Percentiles rank a stretch among this genome's conserved stretches.
Evolutionary conservation across 2,113 vertebrate species (phyloP).

Genomic region (Platycercus adscitus): DNA sequence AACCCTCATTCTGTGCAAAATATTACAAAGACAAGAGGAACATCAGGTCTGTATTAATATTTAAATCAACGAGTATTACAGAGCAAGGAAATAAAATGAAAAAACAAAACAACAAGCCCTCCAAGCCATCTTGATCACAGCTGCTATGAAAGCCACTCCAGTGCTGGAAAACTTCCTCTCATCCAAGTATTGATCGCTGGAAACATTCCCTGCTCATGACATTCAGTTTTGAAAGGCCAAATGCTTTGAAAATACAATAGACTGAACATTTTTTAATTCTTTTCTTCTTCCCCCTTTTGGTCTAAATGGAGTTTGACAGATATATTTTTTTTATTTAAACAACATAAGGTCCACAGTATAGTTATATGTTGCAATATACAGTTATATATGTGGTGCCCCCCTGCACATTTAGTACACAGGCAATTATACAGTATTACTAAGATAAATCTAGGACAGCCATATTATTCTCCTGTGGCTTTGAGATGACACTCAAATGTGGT

Average conservation of each 20-base stretch:
- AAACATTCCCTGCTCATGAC: conserved; percentile 34
- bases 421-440: not conserved
- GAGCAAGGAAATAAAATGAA: conserved; percentile 41
- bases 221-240: conserved; percentile 48
- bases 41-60: conserved; percentile 44
- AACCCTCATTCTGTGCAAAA: conserved; percentile 1
- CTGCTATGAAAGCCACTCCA: conserved; percentile 47
- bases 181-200: conserved; percentile 17
- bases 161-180: conserved; percentile 37
- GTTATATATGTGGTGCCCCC: not conserved
- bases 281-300: not conserved
- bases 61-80: not conserved
- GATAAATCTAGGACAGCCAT: not conserved
- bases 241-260: conserved; percentile 51
- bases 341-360: not conserved
- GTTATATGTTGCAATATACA: not conserved
- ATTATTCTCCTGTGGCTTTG: conserved; percentile 3
- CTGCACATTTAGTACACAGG: not conserved
- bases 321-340: not conserved
- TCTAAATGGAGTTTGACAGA: not conserved
- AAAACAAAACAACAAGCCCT: conserved; percentile 32
- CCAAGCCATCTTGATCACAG: conserved; percentile 68
- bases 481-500: not conserved
- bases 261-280: conserved; percentile 9
- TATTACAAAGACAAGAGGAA: conserved; percentile 13